Evolutionary conservation across 1,140 invertebrate genomes (phyloP).

Genomic region (Brachystomella parvula): DNA sequence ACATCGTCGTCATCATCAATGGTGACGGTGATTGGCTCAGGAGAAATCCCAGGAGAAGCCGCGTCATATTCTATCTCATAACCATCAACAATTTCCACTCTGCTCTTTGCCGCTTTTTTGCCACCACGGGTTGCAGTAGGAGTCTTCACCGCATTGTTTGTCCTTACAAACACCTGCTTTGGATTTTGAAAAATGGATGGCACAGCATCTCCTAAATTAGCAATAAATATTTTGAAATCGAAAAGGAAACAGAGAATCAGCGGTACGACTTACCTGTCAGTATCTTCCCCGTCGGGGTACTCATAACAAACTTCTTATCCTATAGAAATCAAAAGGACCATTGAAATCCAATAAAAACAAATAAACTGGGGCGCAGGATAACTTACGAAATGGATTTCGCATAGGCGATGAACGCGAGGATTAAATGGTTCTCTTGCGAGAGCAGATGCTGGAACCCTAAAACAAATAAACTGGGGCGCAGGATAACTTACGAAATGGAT

Average conservation of each 20-base stretch:
- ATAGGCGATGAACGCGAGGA: neutral
- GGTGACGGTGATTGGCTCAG: neutral
- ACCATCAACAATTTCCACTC: constrained; percentile 15
- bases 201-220: constrained; percentile 16
- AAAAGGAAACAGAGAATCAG: too few species aligned
- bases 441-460: neutral
- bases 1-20: constrained; percentile 8
- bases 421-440: neutral
- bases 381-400: neutral
- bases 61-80: constrained; percentile 19
- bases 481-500: neutral
- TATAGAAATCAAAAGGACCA: neutral
- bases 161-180: neutral
- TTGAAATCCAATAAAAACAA: neutral
- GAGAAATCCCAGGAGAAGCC: neutral
- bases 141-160: neutral
- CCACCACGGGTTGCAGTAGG: neutral
- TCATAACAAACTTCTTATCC: constrained; percentile 9
- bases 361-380: neutral
- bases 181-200: constrained; percentile 18
- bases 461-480: neutral
- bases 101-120: neutral
- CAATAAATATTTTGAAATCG: too few species aligned
- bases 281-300: neutral
- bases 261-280: too few species aligned